A percentile compares a stretch with the other conserved stretches of the same genome.
Conservation (phyloP, 2,888 invertebrate genomes). For the Keiferia lycopersicella region DNA sequence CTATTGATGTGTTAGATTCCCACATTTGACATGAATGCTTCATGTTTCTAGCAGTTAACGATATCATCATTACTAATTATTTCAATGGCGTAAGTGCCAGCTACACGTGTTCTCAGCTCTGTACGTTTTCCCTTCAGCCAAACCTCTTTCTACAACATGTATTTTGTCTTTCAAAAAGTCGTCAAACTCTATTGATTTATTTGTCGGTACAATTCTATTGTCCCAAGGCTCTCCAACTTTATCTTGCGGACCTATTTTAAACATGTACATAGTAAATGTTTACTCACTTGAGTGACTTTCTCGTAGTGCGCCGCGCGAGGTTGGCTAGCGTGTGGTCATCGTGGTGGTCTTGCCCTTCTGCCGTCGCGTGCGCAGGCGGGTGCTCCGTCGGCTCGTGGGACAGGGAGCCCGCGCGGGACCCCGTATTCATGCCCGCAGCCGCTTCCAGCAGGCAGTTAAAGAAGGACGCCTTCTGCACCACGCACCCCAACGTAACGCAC, state of each 20-base stretch:
- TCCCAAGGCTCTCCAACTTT: too few species aligned
- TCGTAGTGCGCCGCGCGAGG: conserved; percentile 86
- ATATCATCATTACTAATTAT: not conserved
- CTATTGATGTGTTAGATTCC: not conserved
- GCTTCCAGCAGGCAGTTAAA: conserved; percentile 97
- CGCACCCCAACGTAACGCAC: conserved; percentile 62
- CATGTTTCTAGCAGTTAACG: too few species aligned
- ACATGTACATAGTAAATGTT: not conserved
- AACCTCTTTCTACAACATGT: too few species aligned
- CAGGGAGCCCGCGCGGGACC: conserved; percentile 87
- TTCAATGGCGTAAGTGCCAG: too few species aligned
- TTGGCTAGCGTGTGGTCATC: conserved; percentile 85
- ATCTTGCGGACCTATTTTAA: not conserved
- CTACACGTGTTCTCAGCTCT: too few species aligned
- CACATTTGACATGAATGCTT: not conserved
- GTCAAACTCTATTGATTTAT: too few species aligned
- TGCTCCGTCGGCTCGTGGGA: conserved; percentile 83
- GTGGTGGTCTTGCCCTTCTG: conserved; percentile 47
- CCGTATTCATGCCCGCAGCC: conserved; percentile 87
- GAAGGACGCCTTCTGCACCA: conserved; percentile 94
- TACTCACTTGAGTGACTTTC: conserved; percentile 87
- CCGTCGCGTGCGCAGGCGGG: conserved; percentile 51
- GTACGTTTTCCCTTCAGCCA: too few species aligned
- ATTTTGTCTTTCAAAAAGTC: too few species aligned
- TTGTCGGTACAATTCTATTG: too few species aligned